Evolutionary conservation across 2,113 vertebrate genomes (phyloP), one percentile per base, ranked within the genome.

Genomic region (Dasypus novemcinctus): DNA sequence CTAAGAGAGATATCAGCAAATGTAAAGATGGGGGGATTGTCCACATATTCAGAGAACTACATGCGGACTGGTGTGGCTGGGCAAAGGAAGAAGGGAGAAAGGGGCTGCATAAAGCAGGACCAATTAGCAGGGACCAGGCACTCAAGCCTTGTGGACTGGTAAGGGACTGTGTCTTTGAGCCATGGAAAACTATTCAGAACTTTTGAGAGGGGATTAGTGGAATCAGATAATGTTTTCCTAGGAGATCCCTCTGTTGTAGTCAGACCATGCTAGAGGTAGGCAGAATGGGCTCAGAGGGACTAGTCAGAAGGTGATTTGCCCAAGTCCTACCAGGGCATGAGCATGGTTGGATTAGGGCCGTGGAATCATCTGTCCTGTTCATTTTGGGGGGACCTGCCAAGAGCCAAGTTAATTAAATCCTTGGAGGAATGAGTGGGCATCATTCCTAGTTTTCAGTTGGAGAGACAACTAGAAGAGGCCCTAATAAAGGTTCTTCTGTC

Each of bases 401-500:
- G 20, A 87, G n/a, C 41, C 18, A 29, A 33, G 82, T 72, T 96
- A 75, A 93, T 96, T 81, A 86, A 96, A 89, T 21, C 91, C 87
- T 81, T 38, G 27, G 74, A 72, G 82, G 38, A 46, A 17, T 43
- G 63, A 33, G 15, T 38, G 61, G 72, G 72, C 79, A 95, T 23
- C 4, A 7, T 93, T 88, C 87, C 87, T 52, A 49, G 31, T 87
- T 87, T 76, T 76, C 93, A 68, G 76, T 57, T 54, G 41, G 29
- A n/a, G 66, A 89, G 14, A 7, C 14, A 10, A 7, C 33, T 20
- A 36, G 59, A 76, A 75, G 33, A 29, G 17, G 52, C 68, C 46
- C 74, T 41, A 10, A 54, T 54, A 52, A 17, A 78, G 31, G 72
- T 54, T 68, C 72, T 94, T 79, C 68, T 84, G 15, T 13, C 31